These are phyloP conservation scores for Caenorhabditis latens DNA, from an alignment of 1,140 invertebrate species.

Conservation along the genomic window DNA sequence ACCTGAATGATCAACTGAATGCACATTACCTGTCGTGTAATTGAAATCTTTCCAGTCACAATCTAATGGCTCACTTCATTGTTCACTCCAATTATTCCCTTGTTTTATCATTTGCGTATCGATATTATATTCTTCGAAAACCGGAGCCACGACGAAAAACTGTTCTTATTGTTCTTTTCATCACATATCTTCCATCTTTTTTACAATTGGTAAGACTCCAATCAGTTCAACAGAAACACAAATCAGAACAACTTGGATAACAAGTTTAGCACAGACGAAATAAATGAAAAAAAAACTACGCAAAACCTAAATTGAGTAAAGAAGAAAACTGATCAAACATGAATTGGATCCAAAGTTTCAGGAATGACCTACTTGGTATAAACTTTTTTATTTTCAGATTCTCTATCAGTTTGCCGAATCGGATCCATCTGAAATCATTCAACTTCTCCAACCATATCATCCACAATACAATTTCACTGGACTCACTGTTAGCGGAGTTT, in stretches of 20 bases:
- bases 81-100: conserved; percentile 19
- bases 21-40: no score
- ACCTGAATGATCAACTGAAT: no score
- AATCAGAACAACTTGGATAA: not conserved
- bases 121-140: conserved; percentile 47
- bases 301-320: not conserved
- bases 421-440: not conserved
- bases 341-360: no score
- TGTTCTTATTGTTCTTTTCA: conserved; percentile 20
- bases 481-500: not conserved
- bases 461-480: conserved; percentile 22
- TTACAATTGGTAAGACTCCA: conserved; percentile 17
- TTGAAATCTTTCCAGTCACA: not conserved
- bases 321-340: not conserved
- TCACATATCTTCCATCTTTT: conserved; percentile 22
- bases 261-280: not conserved
- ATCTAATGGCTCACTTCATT: conserved; percentile 35
- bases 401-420: not conserved
- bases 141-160: conserved; percentile 1
- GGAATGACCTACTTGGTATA: no score
- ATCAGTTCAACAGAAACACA: not conserved
- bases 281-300: not conserved
- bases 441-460: conserved; percentile 12
- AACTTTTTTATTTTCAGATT: not conserved
- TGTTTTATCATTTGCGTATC: conserved; percentile 44